These are phyloP conservation scores for Chouioia cunea DNA, from an alignment of 2,888 invertebrate genomes.

Conservation along the genomic window DNA sequence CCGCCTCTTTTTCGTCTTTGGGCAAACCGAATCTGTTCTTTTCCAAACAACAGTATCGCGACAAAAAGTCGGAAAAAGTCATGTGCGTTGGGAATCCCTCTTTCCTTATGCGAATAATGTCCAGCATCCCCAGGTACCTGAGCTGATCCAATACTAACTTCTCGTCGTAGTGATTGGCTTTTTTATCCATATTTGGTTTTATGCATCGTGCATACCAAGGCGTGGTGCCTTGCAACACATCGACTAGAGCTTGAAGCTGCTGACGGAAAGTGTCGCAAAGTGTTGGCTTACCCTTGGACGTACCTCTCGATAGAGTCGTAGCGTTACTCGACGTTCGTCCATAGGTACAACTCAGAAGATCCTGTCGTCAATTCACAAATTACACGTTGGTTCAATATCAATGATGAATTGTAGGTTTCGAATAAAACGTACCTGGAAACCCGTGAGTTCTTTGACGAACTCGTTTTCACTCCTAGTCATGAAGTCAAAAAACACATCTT, in stretches of 20 bases:
- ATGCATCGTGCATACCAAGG: conserved; percentile 96
- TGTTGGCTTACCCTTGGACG: conserved; percentile 89
- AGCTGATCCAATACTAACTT: conserved; percentile 88
- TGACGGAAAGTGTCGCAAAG: conserved; percentile 91
- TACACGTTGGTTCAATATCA: neutral
- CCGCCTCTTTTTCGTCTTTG: conserved; percentile 67
- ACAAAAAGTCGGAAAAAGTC: conserved; percentile 80
- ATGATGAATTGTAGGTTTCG: neutral
- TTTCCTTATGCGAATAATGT: conserved; percentile 90
- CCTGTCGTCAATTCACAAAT: conserved; percentile 61
- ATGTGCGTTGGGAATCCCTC: conserved; percentile 92
- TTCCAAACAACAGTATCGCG: conserved; percentile 81
- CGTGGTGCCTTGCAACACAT: conserved; percentile 89
- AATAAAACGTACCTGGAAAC: conserved; percentile 58
- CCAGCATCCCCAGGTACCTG: conserved; percentile 92
- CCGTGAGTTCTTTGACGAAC: conserved; percentile 83
- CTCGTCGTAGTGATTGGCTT: conserved; percentile 83
- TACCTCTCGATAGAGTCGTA: conserved; percentile 81
- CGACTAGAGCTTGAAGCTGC: conserved; percentile 88
- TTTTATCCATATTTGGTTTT: conserved; percentile 89
- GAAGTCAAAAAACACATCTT: conserved; percentile 92
- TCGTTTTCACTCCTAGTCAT: conserved; percentile 86
- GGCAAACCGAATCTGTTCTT: conserved; percentile 58
- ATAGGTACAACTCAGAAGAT: conserved; percentile 63
- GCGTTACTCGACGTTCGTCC: conserved; percentile 58